Percentiles rank a stretch among this genome's conserved stretches.
Evolutionary conservation across 2,113 vertebrate species (phyloP).

Genomic region (Helogale parvula): DNA sequence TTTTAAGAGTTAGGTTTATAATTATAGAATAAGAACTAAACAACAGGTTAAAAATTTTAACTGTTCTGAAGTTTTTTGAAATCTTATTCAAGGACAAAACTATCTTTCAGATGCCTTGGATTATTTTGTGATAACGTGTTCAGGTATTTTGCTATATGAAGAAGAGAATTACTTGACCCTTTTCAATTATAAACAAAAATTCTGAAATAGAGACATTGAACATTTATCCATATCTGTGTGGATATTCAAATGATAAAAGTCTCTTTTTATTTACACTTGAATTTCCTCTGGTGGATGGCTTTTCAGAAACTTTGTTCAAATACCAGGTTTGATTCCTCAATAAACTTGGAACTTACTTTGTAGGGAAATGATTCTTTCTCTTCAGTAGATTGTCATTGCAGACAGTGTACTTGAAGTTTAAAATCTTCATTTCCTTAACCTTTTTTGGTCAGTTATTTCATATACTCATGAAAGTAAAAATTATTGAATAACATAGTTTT

Average conservation of each 20-base stretch:
- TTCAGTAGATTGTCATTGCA: neutral
- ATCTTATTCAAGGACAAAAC: neutral
- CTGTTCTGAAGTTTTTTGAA: neutral
- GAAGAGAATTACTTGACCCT: neutral
- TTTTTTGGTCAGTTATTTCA: slow-evolving; percentile 41
- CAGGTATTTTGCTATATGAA: neutral
- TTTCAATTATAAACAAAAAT: neutral
- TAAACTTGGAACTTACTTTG: neutral
- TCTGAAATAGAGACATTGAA: neutral
- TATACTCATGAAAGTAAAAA: neutral
- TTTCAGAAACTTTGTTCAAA: neutral
- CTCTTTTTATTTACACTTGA: neutral
- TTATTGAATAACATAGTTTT: slow-evolving; percentile 50
- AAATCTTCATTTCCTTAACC: neutral
- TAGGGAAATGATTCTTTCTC: neutral
- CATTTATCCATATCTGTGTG: neutral
- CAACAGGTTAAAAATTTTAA: neutral
- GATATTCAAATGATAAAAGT: neutral
- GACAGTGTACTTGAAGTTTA: neutral
- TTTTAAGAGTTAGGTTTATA: slow-evolving; percentile 65
- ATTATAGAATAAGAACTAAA: slow-evolving; percentile 81
- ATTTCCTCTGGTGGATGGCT: neutral
- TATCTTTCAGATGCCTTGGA: neutral
- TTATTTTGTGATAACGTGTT: neutral
- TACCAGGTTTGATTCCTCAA: neutral